Evolutionary conservation across 2,113 vertebrate genomes (phyloP), one percentile per base, ranked within the genome.

Genomic region (Pituophis catenifer): DNA sequence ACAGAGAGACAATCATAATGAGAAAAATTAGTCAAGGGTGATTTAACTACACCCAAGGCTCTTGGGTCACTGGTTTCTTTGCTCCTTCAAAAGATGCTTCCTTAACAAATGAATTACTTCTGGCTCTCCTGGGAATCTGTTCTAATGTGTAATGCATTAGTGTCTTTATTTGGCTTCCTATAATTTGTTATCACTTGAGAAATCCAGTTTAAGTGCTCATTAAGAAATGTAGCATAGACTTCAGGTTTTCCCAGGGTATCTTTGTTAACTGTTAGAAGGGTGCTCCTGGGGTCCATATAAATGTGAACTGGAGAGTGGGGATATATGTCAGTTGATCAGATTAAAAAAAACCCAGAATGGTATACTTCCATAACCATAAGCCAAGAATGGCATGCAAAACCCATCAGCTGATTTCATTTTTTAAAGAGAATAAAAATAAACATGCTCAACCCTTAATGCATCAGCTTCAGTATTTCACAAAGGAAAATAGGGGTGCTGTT

Each of bases 21-120:
- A 75, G 89, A 85, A 55, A 93, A 59, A 91, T 88, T 93, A 93
- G 58, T 88, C 92, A 91, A 89, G 54, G 50, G 29, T 53, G n/a
- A 93, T 65, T 55, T 70, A 52, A 87, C 75, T 86, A 65, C 9
- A 62, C 58, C 8, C 44, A 24, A 65, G 81, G 58, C 33, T 91
- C 50, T 21, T 29, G n/a, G 58, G 85, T 70, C 89, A 91, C 33
- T 88, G 89, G 87, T 91, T 88, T 91, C 58, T 88, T 48, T 24
- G 6, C 52, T 55, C 52, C 58, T 88, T 93, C 19, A 50, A 89
- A 89, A 81, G 24, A 26, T 65, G 53, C 52, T 89, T 52, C 88
- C 62, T 89, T 92, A 33, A 89, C 24, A 38, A 38, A 92, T 75
- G 33, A 92, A 89, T 81, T 92, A 81, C 53, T 81, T 89, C 62